phyloP scores from a whole-genome alignment of 35 echinoderm and acorn worm genomes.

The Hemicentrotus pulcherrimus region DNA sequence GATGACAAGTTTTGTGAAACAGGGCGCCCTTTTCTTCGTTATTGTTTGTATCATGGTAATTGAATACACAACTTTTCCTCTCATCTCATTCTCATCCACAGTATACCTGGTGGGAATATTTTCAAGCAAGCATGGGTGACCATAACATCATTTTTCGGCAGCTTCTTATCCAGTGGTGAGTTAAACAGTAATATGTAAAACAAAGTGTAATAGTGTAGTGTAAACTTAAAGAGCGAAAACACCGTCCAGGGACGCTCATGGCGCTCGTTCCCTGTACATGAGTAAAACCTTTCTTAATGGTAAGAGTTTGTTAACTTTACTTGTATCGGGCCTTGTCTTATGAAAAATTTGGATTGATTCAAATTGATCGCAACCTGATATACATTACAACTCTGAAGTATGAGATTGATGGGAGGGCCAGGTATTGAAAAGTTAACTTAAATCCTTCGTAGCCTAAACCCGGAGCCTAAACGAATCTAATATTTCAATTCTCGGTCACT shows the following conservation, averaged over 20 bases:
- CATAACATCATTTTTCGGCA: constrained; percentile 49
- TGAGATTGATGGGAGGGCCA: too few relatives aligned
- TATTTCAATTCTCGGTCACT: too few relatives aligned
- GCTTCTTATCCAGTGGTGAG: constrained; percentile 30
- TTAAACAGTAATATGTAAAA: neutral
- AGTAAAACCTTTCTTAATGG: neutral
- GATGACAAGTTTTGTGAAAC: too few relatives aligned
- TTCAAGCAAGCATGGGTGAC: constrained; percentile 47
- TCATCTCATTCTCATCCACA: neutral
- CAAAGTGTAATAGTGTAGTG: too few relatives aligned
- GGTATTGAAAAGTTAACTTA: too few relatives aligned
- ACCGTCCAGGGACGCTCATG: too few relatives aligned
- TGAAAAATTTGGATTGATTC: neutral
- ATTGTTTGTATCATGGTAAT: neutral
- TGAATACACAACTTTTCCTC: neutral
- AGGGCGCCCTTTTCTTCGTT: too few relatives aligned
- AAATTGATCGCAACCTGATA: neutral
- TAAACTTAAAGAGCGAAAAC: too few relatives aligned
- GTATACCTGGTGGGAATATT: constrained; percentile 6
- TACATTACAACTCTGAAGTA: neutral
- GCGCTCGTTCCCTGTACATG: too few relatives aligned
- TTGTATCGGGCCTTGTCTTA: neutral
- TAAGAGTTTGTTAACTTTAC: neutral
- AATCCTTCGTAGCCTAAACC: too few relatives aligned
- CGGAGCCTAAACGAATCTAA: too few relatives aligned